phyloP scores from a whole-genome alignment of 2,113 vertebrate genomes.

The Murina feae region DNA sequence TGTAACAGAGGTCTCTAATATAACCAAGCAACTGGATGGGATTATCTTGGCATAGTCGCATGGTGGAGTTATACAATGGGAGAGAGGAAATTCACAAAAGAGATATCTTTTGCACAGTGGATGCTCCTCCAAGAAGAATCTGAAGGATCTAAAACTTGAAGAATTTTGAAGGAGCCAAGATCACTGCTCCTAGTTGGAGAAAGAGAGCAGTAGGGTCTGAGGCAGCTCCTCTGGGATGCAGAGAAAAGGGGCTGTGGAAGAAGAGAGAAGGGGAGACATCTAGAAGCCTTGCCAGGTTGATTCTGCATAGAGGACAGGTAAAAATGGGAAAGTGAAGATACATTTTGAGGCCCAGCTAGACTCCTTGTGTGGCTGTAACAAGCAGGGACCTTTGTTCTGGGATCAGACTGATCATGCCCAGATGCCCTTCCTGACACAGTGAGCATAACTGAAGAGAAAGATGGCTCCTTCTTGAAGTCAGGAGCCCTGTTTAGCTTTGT shows the following conservation, averaged over 20 bases:
- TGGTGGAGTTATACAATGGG: neutral
- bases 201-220: neutral
- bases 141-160: neutral
- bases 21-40: neutral
- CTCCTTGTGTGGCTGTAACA: neutral
- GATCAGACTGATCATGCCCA: neutral
- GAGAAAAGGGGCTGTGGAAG: neutral
- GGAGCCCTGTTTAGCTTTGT: neutral
- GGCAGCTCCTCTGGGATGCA: neutral
- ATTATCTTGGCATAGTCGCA: neutral
- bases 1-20: neutral
- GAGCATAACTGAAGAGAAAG: neutral
- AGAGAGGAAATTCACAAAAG: neutral
- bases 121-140: neutral
- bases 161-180: neutral
- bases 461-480: neutral
- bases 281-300: neutral
- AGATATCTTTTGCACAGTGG: neutral
- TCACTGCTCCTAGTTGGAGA: neutral
- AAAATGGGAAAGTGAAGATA: neutral
- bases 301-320: neutral
- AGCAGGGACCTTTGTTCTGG: neutral
- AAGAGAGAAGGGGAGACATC: neutral
- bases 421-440: neutral
- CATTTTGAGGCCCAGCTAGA: neutral